Evolutionary conservation across 1,140 invertebrate species (phyloP).

Genomic region (Octopus bimaculoides): DNA sequence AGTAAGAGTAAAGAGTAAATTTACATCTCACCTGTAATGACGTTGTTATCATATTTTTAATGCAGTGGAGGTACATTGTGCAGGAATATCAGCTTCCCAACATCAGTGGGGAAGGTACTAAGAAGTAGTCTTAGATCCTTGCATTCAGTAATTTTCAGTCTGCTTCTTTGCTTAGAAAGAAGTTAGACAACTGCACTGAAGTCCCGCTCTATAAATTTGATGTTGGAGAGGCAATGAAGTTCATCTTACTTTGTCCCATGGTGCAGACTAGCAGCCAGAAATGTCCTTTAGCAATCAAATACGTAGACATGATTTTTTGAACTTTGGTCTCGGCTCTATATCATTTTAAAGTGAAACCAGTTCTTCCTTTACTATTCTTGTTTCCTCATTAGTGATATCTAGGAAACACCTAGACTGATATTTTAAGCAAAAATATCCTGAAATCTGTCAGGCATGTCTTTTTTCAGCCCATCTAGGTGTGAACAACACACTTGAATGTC

Average conservation of each 20-base stretch:
- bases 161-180: not conserved
- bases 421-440: not conserved
- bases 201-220: not conserved
- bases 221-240: not conserved
- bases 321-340: not conserved
- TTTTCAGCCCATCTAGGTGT: not conserved
- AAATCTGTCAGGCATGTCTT: conserved; percentile 1
- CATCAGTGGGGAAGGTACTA: not conserved
- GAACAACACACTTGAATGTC: not conserved
- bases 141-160: not conserved
- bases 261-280: not conserved
- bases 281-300: not conserved
- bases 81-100: not conserved
- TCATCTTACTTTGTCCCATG: not conserved
- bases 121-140: not conserved
- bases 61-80: not conserved
- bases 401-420: not conserved
- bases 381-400: not conserved
- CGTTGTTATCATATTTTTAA: not conserved
- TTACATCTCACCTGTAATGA: not conserved
- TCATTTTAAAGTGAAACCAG: not conserved
- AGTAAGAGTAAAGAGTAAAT: not conserved
- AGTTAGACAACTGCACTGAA: not conserved
- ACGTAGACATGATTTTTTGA: not conserved
- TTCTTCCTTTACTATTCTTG: not conserved